phyloP scores from a whole-genome alignment of 2,888 invertebrate genomes.

The Acleris laterana region DNA sequence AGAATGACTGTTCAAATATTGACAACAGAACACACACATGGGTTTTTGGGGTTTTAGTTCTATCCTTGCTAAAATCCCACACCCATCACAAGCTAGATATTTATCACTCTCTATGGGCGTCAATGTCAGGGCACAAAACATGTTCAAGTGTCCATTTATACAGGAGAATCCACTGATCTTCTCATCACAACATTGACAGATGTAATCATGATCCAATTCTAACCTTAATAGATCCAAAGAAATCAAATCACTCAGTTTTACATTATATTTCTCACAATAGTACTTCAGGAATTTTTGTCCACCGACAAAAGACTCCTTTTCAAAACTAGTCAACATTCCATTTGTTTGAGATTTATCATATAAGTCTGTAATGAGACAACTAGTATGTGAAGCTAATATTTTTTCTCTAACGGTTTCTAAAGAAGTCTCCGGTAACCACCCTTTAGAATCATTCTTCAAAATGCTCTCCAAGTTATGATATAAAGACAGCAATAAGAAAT shows the following conservation, averaged over 20 bases:
- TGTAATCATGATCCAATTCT: constrained; percentile 45
- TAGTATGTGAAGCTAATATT: constrained; percentile 59
- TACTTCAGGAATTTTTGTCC: constrained; percentile 60
- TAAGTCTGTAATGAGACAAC: constrained; percentile 47
- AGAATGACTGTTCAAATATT: constrained; percentile 46
- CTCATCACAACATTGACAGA: constrained; percentile 70
- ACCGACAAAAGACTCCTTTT: constrained; percentile 54
- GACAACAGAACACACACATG: constrained; percentile 70
- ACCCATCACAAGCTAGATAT: constrained; percentile 65
- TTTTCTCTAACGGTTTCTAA: constrained; percentile 59
- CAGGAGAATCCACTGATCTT: constrained; percentile 60
- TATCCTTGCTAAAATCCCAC: constrained; percentile 56
- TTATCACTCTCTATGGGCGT: constrained; percentile 61
- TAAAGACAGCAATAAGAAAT: constrained; percentile 55
- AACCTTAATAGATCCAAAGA: constrained; percentile 45
- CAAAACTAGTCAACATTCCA: constrained; percentile 45
- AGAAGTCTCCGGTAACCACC: constrained; percentile 57
- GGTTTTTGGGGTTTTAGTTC: constrained; percentile 56
- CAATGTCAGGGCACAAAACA: constrained; percentile 68
- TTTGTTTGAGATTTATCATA: constrained; percentile 45
- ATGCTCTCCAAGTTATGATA: constrained; percentile 52
- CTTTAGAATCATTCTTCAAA: constrained; percentile 44
- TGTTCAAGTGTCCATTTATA: constrained; percentile 61
- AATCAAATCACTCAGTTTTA: constrained; percentile 43
- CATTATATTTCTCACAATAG: constrained; percentile 59